Evolutionary conservation across 1,140 invertebrate genomes (phyloP).

Genomic region (Macrosteles quadrilineatus): DNA sequence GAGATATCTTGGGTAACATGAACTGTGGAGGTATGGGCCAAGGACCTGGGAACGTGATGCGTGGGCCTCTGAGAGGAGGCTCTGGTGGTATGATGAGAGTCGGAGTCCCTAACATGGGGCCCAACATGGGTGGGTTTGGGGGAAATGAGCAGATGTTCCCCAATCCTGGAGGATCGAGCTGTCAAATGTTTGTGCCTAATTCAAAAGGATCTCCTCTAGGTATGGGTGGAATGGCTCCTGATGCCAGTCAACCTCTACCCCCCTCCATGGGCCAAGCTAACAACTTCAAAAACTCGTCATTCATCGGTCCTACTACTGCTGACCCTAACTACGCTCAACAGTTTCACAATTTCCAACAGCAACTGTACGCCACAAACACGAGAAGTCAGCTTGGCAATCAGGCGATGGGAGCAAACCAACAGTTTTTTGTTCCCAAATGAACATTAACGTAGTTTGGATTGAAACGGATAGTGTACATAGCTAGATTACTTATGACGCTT

Average conservation of each 20-base stretch:
- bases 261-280: conserved; percentile 75
- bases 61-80: conserved; percentile 36
- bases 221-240: conserved; percentile 53
- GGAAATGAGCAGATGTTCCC: conserved; percentile 43
- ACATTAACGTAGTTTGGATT: conserved; percentile 13
- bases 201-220: conserved; percentile 37
- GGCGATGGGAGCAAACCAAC: conserved; percentile 53
- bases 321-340: conserved; percentile 93
- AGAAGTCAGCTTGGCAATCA: conserved; percentile 52
- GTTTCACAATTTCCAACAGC: conserved; percentile 94
- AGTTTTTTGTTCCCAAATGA: conserved; percentile 59
- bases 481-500: conserved; percentile 21
- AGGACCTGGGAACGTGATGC: conserved; percentile 35
- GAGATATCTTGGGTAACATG: conserved; percentile 24
- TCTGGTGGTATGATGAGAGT: conserved; percentile 40
- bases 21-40: conserved; percentile 36
- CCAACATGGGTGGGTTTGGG: conserved; percentile 44
- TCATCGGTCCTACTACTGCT: conserved; percentile 78
- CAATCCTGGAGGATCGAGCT: conserved; percentile 49
- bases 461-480: conserved; percentile 8
- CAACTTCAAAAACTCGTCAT: conserved; percentile 77
- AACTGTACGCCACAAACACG: conserved; percentile 87
- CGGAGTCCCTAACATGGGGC: conserved; percentile 32
- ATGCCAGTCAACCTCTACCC: conserved; percentile 70
- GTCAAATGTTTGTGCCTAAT: conserved; percentile 45